phyloP scores from a whole-genome alignment of 2,888 invertebrate species.

The Cephus runcator region DNA sequence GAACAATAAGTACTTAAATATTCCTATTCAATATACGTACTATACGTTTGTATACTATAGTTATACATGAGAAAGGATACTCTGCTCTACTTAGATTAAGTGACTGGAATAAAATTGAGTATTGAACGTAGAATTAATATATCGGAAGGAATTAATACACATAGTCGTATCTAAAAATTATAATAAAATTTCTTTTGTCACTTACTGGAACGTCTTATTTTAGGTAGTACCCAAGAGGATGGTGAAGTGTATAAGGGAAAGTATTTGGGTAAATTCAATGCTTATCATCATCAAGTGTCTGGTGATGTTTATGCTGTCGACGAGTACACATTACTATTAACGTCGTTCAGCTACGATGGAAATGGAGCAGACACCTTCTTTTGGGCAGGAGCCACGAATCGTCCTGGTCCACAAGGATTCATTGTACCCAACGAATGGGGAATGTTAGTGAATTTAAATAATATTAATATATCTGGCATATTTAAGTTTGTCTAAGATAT shows the following conservation, averaged over 20 bases:
- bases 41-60: neutral
- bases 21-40: neutral
- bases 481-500: neutral
- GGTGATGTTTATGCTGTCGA: conserved; percentile 92
- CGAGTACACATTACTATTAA: conserved; percentile 82
- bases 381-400: conserved; percentile 89
- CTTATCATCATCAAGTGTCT: conserved; percentile 91
- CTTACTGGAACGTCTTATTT: neutral
- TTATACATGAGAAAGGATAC: neutral
- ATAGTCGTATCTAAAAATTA: neutral
- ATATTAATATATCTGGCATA: neutral
- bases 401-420: conserved; percentile 91
- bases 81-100: neutral
- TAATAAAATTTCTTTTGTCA: neutral
- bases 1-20: neutral
- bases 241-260: conserved; percentile 83
- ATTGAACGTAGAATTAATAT: neutral
- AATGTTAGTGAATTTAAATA: conserved; percentile 71
- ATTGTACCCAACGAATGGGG: conserved; percentile 90
- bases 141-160: neutral
- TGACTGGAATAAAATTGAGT: neutral
- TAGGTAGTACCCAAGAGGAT: conserved; percentile 67
- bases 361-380: conserved; percentile 92
- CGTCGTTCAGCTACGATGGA: conserved; percentile 89
- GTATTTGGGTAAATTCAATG: conserved; percentile 85